Evolutionary conservation across 2,113 vertebrate species (phyloP).

Genomic region (Barnardius zonarius): DNA sequence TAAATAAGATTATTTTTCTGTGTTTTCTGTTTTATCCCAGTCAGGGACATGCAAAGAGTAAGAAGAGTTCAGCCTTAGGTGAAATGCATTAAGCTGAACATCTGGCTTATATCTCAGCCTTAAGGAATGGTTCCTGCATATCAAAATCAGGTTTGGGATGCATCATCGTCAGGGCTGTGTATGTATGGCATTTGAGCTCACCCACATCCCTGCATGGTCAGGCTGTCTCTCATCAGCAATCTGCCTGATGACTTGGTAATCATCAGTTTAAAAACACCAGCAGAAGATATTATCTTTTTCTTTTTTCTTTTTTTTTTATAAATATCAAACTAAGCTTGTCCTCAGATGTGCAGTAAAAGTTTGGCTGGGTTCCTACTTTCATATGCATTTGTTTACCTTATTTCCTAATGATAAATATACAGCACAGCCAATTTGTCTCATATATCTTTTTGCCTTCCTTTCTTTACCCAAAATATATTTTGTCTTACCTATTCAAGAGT

Average conservation of each 20-base stretch:
- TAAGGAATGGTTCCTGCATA: background rate
- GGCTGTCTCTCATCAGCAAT: background rate
- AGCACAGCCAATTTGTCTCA: constrained; percentile 27
- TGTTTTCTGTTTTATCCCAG: background rate
- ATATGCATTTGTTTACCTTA: background rate
- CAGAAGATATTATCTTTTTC: background rate
- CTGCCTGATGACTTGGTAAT: background rate
- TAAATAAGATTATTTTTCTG: background rate
- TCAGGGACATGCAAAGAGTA: background rate
- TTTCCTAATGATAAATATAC: background rate
- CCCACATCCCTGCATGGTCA: background rate
- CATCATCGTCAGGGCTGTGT: background rate
- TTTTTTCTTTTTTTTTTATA: background rate
- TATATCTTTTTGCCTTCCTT: background rate
- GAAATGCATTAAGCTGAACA: background rate
- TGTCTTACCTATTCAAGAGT: constrained; percentile 35
- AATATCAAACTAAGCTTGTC: background rate
- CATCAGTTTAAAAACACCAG: background rate
- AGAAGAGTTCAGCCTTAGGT: background rate
- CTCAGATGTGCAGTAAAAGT: background rate
- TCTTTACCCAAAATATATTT: constrained; percentile 49
- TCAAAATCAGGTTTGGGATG: background rate
- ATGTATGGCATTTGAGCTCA: background rate
- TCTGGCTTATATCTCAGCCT: background rate
- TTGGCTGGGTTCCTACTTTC: background rate